A percentile compares a stretch with the other conserved stretches of the same genome.
phyloP scores from a whole-genome alignment of 1,140 invertebrate species.

The Achatina immaculata region DNA sequence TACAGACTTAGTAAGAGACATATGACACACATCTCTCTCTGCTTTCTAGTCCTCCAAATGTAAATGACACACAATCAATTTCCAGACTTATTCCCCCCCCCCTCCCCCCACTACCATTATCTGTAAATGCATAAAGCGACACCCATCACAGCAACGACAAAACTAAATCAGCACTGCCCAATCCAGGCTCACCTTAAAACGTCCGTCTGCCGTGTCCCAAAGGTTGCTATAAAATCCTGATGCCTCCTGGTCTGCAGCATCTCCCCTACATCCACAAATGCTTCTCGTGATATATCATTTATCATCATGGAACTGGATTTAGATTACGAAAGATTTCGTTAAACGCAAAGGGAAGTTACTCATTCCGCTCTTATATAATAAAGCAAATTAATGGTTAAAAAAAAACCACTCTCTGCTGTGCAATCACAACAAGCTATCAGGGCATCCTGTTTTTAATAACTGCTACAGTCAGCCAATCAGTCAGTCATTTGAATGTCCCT shows the following conservation, averaged over 20 bases:
- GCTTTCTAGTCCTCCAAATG: too few relatives aligned
- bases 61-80: too few relatives aligned
- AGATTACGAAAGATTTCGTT: neutral
- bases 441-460: too few relatives aligned
- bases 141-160: too few relatives aligned
- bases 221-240: constrained; percentile 62
- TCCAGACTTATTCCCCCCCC: too few relatives aligned
- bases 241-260: constrained; percentile 63
- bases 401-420: neutral
- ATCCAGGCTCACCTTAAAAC: constrained; percentile 38
- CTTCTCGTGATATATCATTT: constrained; percentile 59
- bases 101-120: too few relatives aligned
- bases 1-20: too few relatives aligned
- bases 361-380: neutral
- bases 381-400: neutral
- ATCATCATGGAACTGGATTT: constrained; percentile 49
- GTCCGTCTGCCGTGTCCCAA: constrained; percentile 58
- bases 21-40: too few relatives aligned
- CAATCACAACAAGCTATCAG: neutral
- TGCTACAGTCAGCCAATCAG: too few relatives aligned
- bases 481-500: too few relatives aligned
- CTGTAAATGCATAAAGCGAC: too few relatives aligned
- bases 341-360: neutral
- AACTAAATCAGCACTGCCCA: too few relatives aligned
- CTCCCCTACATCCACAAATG: constrained; percentile 69